These are phyloP conservation scores for Leucoraja ocellata DNA, from an alignment of 2,797 vertebrate genomes.

Conservation along the genomic window DNA sequence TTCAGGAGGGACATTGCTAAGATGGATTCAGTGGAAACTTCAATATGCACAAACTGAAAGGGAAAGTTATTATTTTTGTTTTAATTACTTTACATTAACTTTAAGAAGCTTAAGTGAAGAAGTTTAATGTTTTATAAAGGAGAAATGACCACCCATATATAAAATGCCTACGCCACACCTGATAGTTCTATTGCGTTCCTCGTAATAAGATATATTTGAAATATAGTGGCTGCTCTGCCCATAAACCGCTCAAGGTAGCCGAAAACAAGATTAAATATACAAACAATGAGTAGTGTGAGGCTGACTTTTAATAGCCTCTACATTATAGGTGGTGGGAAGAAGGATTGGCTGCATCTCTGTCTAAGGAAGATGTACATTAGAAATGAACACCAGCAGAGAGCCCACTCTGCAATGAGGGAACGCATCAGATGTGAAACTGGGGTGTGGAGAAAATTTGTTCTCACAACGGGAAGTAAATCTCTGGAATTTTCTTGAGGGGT, in stretches of 20 bases:
- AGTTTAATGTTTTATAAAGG: neutral
- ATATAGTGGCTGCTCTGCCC: neutral
- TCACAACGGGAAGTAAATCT: no score
- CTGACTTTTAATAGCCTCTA: neutral
- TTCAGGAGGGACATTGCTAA: neutral
- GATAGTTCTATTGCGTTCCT: neutral
- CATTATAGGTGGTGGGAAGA: neutral
- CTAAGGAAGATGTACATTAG: neutral
- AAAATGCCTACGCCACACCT: neutral
- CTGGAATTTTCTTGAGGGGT: no score
- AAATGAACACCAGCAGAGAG: neutral
- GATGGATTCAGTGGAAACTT: neutral
- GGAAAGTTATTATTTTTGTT: neutral
- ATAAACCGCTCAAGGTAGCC: neutral
- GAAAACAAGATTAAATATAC: neutral
- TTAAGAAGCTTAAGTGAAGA: neutral
- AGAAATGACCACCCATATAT: neutral
- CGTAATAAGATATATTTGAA: neutral
- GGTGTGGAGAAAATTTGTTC: no score
- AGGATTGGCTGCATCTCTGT: neutral
- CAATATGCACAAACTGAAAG: no score
- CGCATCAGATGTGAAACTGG: neutral
- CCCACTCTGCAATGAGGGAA: neutral
- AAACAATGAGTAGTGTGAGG: neutral
- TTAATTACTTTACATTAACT: neutral